phyloP scores from a whole-genome alignment of 2,113 vertebrate species.

The Leptodactylus fuscus region DNA sequence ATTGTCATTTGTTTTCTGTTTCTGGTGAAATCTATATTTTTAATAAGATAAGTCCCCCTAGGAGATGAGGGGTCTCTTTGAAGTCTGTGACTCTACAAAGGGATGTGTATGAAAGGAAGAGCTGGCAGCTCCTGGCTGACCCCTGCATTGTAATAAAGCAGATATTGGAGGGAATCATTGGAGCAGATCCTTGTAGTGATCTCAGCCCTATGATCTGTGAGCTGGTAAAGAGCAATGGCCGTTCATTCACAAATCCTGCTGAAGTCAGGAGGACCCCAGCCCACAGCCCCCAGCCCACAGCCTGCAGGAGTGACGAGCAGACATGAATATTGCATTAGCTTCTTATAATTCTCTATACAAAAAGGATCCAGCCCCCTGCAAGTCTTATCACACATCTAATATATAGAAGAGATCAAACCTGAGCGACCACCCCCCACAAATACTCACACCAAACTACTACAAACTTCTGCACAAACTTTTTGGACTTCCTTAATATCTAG shows the following conservation, averaged over 20 bases:
- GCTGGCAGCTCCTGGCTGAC: slow-evolving; percentile 70
- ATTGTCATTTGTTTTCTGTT: background rate
- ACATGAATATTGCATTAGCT: slow-evolving; percentile 65
- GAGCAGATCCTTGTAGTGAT: slow-evolving; percentile 77
- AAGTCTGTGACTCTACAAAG: slow-evolving; percentile 62
- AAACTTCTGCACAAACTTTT: background rate
- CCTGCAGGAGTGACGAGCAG: slow-evolving; percentile 70
- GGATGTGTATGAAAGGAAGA: slow-evolving; percentile 63
- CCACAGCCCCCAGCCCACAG: slow-evolving; percentile 63
- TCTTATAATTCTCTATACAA: background rate
- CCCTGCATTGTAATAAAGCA: slow-evolving; percentile 69
- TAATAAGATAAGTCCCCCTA: background rate
- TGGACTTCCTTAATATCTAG: background rate
- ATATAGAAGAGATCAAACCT: background rate
- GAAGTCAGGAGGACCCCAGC: slow-evolving; percentile 64
- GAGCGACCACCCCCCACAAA: background rate
- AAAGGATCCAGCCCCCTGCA: slow-evolving; percentile 8
- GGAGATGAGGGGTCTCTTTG: slow-evolving; percentile 61
- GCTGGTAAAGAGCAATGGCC: slow-evolving; percentile 76
- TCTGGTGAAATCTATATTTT: slow-evolving; percentile 55
- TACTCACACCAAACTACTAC: background rate
- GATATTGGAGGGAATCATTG: slow-evolving; percentile 71
- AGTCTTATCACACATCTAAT: background rate
- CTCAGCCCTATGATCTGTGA: slow-evolving; percentile 77
- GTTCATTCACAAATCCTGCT: slow-evolving; percentile 84